A percentile compares a stretch with the other conserved stretches of the same genome.
These are phyloP conservation scores for Galagoides demidoff DNA, from an alignment of 2,797 vertebrate species.

Conservation along the genomic window DNA sequence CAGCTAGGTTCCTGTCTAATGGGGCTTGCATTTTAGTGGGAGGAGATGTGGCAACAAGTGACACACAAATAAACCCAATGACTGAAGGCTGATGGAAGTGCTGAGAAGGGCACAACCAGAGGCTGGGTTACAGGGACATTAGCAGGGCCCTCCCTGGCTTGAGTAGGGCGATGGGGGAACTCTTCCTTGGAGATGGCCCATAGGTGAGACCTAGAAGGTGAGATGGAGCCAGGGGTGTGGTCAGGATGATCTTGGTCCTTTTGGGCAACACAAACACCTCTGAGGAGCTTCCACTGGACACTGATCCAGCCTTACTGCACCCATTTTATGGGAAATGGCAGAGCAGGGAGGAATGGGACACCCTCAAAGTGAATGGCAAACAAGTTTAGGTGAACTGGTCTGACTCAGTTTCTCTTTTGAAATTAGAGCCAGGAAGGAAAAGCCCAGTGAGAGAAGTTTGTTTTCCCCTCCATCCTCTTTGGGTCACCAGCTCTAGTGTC, in stretches of 20 bases:
- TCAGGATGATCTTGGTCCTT: fast-evolving
- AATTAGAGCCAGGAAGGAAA: background rate
- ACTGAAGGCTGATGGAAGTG: fast-evolving
- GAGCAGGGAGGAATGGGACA: fast-evolving
- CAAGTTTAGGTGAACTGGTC: background rate
- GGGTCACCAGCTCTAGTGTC: background rate
- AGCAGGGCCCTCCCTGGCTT: fast-evolving
- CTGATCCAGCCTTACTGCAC: fast-evolving
- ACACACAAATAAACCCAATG: background rate
- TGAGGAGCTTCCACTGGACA: fast-evolving
- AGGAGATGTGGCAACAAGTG: background rate
- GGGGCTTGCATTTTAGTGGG: background rate
- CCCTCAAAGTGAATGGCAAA: background rate
- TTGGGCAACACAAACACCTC: background rate
- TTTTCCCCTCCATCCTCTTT: background rate
- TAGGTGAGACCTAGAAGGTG: background rate
- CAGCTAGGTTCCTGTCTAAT: background rate
- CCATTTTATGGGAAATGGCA: background rate
- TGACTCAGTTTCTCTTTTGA: background rate
- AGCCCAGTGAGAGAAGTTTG: fast-evolving
- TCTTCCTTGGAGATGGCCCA: fast-evolving
- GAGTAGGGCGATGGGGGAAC: fast-evolving
- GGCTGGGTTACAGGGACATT: fast-evolving
- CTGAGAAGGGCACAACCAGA: fast-evolving
- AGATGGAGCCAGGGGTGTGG: fast-evolving